Base-by-base conservation (phyloP, 1,140 invertebrate species). In the Sipha flava region DNA sequence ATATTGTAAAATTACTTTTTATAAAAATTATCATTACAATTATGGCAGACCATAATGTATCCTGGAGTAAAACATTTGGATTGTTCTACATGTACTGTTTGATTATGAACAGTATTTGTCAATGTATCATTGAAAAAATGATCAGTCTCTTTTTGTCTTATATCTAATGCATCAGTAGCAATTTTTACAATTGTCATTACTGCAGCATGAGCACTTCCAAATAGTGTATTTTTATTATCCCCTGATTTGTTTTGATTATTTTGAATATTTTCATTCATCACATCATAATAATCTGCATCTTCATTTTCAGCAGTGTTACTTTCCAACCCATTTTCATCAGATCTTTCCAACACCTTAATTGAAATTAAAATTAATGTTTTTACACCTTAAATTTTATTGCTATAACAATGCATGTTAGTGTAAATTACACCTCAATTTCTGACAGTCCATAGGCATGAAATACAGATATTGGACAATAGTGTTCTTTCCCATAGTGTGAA, bases 391-490 rank as follows among this genome's bases (percentile, higher is more conserved):
- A n/a, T 26, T 26, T 31, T 52, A 43, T 45, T 16, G 16, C 40
- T 6, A 72, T 23, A 34, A 45, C 9, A 18, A 9, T 0, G 14
- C n/a, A n/a, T n/a, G n/a, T 26, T 4, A 16, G 34, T 14, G 21
- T 66, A 64, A 16, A 23, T 79, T 66, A 80, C 12, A 95, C 94
- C 85, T 96, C 94, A 84, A 94, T 94, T 84, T 96, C 94, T 57
- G 93, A 95, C 3, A 94, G 95, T 9, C 96, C 96, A 85, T 94
- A 97, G 5, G 95, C 93, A 49, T 94, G 90, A 85, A 98, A 94
- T 18, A 97, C 87, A 6, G 95, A 98, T 62, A 99, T 89, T 0
- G 98, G 97, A 86, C 98, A 99, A 84, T 95, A 99, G 85, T 99
- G 97, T 86, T 99, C 97, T 4, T 91, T 91, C 14, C 97, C 96